Base-by-base conservation (phyloP, 2,113 vertebrate genomes). In the Silurus glanis region DNA sequence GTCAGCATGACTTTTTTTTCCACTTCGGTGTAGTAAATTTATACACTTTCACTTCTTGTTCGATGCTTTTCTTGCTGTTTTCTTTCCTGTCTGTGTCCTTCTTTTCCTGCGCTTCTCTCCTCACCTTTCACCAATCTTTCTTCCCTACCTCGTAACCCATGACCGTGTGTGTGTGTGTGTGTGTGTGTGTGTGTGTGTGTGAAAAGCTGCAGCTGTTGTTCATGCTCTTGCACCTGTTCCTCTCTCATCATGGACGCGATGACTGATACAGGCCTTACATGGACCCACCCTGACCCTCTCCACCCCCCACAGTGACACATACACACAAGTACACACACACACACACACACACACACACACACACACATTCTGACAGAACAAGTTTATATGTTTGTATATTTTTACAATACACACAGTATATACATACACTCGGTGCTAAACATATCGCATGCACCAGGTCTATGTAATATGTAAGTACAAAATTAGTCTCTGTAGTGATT, bases 181-280 rank as follows among this genome's bases (percentile, higher is more conserved):
- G 84, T 85, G 87, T 86, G 83, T 81, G 80, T 87, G 81, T 71
- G 83, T 74, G 78, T 80, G 82, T 66, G 86, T 8, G 67, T 16
- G 62, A 85, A 84, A 87, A 82, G 84, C 88, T 87, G 93, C 94
- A 95, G 94, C 94, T 95, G 94, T 91, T 83, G 88, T 90, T 91
- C 75, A 87, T 82, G 82, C 14, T 45, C 91, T 59, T 91, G 94
- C 95, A 95, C 95, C 95, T 95, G 95, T 94, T 94, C 90, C 78
- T 89, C 85, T 92, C 90, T 94, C 93, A 95, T 95, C 94, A 94
- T 79, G 80, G 89, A 82, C 85, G 83, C 91, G 92, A 87, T 94
- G 95, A 95, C 86, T 86, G 93, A 94, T 87, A 85, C 90, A 91
- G 89, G 91, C 93, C 92, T 91, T 92, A 93, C 93, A 94, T 93